These are phyloP conservation scores for Plemyria rubiginata DNA, from an alignment of 2,888 invertebrate species.

Conservation along the genomic window DNA sequence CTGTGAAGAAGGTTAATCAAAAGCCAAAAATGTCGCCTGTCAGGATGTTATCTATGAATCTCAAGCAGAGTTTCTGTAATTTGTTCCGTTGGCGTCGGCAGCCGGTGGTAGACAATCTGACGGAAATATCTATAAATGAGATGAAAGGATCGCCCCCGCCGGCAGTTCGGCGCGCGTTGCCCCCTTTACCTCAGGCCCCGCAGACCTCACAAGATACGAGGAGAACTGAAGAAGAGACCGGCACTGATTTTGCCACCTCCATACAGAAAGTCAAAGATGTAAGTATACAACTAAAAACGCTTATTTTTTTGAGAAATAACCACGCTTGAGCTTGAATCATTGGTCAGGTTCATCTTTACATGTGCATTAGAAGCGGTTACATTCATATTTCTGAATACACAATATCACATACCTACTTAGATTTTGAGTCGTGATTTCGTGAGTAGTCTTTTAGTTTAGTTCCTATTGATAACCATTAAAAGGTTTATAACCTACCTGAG, in stretches of 20 bases:
- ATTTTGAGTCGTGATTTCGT: too few species aligned
- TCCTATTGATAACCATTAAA: too few species aligned
- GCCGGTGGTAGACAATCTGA: conserved; percentile 53
- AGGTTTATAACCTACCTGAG: too few species aligned
- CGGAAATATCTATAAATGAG: conserved; percentile 54
- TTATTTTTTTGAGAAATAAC: too few species aligned
- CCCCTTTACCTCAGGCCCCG: conserved; percentile 73
- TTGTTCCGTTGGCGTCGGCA: conserved; percentile 89
- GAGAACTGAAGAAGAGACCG: conserved; percentile 70
- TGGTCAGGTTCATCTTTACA: too few species aligned
- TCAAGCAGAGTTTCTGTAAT: conserved; percentile 94
- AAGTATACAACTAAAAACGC: conserved; percentile 70
- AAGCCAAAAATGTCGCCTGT: conserved; percentile 87
- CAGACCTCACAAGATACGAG: conserved; percentile 57
- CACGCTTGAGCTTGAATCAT: too few species aligned
- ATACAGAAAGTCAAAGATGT: conserved; percentile 97
- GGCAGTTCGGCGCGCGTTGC: conserved; percentile 71
- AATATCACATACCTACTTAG: too few species aligned
- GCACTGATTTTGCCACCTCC: conserved; percentile 94
- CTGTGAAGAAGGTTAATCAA: conserved; percentile 57
- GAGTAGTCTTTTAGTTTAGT: too few species aligned
- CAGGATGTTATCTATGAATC: conserved; percentile 88
- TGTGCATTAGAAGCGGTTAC: too few species aligned
- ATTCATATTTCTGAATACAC: too few species aligned
- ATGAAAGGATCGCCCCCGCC: conserved; percentile 67